Base-by-base conservation (phyloP, 2,797 vertebrate genomes). In the Syngnathus rostellatus region DNA sequence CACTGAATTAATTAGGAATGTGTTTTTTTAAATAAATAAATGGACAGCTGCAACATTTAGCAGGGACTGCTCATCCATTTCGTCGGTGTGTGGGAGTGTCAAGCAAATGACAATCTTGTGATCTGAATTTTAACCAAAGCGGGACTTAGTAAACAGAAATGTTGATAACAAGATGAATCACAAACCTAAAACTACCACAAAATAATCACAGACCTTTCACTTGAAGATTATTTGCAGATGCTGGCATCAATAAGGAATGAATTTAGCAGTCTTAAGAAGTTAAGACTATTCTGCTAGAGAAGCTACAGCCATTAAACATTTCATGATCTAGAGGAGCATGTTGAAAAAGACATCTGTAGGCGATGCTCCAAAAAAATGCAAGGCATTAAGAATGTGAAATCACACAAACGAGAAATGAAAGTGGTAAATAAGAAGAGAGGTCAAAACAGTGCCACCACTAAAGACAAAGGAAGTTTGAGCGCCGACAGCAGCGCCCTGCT, bases 321-420 rank as follows among this genome's bases (percentile, higher is more conserved):
- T 57, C 14, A 37, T 57, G 39, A 39, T 39, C 4, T 2, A 11
- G 46, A 48, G 55, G 39, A 40, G n/a, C 19, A 8, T 10, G 37
- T 40, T 6, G n/a, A 41, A 61, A 19, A 40, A 21, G 38, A 21
- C 8, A 9, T 21, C 9, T 37, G 25, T 16, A 16, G 25, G 54
- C 25, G 2, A 57, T 37, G 25, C 25, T 57, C 25, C 25, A 37
- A 57, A 37, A 16, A 57, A 37, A 16, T 8, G 19, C 14, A 5
- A 60, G 62, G 60, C 19, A 62, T 31, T 39, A 6, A 14, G 66
- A 38, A 38, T 25, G 60, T 50, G 63, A 66, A 77, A 68, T 64
- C 63, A 75, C 41, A 68, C 55, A 77, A 85, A 73, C 55, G 69
- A 86, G 83, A 89, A 85, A 76, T 82, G 81, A 89, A 89, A 88